Percentiles rank a stretch among this genome's conserved stretches.
phyloP scores from a whole-genome alignment of 1,140 invertebrate species.

The Euwallacea fornicatus region DNA sequence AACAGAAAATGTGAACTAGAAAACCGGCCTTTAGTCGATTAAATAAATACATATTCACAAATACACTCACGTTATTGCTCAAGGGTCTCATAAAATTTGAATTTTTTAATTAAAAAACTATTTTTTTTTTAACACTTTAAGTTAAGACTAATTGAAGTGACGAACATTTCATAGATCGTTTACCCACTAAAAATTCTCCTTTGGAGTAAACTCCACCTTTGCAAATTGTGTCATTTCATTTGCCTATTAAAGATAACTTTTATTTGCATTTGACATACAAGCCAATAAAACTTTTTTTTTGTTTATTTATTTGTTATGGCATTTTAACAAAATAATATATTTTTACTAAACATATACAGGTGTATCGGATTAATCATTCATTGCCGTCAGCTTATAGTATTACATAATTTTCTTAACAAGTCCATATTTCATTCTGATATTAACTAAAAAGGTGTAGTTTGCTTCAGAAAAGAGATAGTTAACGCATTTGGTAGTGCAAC shows the following conservation, averaged over 20 bases:
- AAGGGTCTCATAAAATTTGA: no score
- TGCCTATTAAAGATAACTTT: constrained; percentile 37
- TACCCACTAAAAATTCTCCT: constrained; percentile 31
- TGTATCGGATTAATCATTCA: no score
- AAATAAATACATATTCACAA: no score
- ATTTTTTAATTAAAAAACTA: no score
- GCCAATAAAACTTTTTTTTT: constrained; percentile 12
- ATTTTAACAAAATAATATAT: constrained; percentile 26
- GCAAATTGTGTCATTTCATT: constrained; percentile 29
- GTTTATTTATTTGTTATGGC: constrained; percentile 10
- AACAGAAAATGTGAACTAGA: no score
- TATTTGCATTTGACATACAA: constrained; percentile 50
- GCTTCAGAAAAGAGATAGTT: constrained; percentile 45
- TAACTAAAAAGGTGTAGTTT: constrained; percentile 52
- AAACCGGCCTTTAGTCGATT: no score
- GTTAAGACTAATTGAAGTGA: no score
- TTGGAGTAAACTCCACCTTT: constrained; percentile 54
- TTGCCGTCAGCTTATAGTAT: constrained; percentile 1
- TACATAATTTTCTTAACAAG: constrained; percentile 18
- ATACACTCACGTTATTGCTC: no score
- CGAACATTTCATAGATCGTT: constrained; percentile 37
- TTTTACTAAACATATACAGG: constrained; percentile 12
- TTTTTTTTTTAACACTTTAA: no score
- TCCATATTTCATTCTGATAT: constrained; percentile 30
- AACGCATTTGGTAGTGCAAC: constrained; percentile 31